phyloP scores from a whole-genome alignment of 1,140 invertebrate genomes.

The Yoshiicerus persimilis region DNA sequence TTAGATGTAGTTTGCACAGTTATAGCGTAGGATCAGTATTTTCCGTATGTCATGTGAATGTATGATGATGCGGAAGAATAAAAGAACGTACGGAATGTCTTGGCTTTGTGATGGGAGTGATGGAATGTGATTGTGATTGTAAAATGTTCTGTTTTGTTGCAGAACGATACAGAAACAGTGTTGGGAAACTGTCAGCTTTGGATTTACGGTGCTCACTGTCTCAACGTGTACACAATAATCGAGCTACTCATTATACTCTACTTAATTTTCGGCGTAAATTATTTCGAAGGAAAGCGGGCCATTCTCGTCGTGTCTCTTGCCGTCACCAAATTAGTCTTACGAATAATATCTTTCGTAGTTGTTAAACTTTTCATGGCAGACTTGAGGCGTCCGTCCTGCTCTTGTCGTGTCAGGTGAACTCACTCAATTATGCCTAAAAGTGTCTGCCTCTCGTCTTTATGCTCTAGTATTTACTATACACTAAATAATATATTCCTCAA shows the following conservation, averaged over 20 bases:
- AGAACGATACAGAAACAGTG: constrained; percentile 29
- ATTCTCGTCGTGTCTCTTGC: constrained; percentile 24
- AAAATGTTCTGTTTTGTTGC: not conserved
- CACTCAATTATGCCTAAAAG: not conserved
- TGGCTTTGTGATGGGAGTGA: not conserved
- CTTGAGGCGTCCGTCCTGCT: constrained; percentile 34
- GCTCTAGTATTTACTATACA: not conserved
- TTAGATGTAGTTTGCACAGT: no score
- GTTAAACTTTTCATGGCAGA: constrained; percentile 39
- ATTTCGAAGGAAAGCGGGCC: not conserved
- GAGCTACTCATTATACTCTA: constrained; percentile 31
- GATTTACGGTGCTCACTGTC: constrained; percentile 36
- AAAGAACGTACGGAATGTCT: not conserved
- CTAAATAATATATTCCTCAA: not conserved
- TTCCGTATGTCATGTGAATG: no score
- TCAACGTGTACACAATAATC: constrained; percentile 32
- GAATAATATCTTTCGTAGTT: not conserved
- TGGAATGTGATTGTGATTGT: constrained; percentile 10
- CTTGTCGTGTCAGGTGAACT: constrained; percentile 27
- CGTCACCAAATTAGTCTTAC: constrained; percentile 30
- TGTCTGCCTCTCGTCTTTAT: not conserved
- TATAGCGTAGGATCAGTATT: no score
- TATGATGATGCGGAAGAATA: not conserved
- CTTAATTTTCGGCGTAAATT: not conserved
- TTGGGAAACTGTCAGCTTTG: constrained; percentile 39